Evolutionary conservation across 2,888 invertebrate genomes (phyloP), one percentile per base, ranked within the genome.

Genomic region (Helobdella robusta): DNA sequence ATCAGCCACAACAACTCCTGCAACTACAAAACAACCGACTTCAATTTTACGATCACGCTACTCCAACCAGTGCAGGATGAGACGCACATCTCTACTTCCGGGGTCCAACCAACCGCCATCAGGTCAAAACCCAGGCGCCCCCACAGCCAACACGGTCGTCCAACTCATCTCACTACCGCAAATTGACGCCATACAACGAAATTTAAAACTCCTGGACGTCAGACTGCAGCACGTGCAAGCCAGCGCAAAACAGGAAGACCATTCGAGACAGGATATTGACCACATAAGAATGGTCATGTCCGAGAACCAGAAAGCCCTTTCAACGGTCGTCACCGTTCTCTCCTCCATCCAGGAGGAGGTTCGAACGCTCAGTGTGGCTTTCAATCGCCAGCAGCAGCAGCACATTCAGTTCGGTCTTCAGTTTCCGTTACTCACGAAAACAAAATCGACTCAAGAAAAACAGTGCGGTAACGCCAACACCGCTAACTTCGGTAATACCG

Each of bases 241-340:
- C n/a, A 76, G 73, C 67, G 76, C 74, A 65, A 75, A 75, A 54
- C 77, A 77, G 67, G 78, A 78, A 65, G 74, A 77, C 64, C 72
- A 75, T 59, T 74, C 76, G 61, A 74, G 75, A 48, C 77, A 78
- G 69, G 77, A 79, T 66, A 75, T 79, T 1, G 46, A 46, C 32
- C 62, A 62, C 46, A 62, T 62, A 15, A 62, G 62, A 50, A 72
- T 74, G 4, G 73, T 79, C 48, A 77, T 79, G 76, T 74, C 76
- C 1, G 79, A 79, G 70, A 79, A 78, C 69, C 78, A 79, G 66
- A 78, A 79, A 68, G 79, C 78, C 6, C 71, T 79, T 70, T 74
- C 73, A 62, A 77, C 77, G 63, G 75, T 79, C 23, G 76, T 79
- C 20, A 76, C 76, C 36, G 78, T 78, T 20, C 71, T 79, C 59